Base-by-base conservation (phyloP, 2,888 invertebrate genomes). In the Belgica antarctica region DNA sequence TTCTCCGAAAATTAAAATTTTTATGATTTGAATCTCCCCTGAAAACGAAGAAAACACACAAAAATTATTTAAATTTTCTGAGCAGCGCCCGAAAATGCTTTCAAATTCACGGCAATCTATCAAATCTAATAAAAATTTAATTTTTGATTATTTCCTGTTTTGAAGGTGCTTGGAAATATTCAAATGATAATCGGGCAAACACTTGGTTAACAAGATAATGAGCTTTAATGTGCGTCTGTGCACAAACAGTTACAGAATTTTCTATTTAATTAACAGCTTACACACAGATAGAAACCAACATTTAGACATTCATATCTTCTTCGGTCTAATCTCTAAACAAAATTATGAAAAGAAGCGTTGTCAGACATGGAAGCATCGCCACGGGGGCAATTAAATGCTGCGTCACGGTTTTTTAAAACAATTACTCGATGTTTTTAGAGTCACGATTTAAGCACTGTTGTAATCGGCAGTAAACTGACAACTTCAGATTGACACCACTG, bases 171-270 rank as follows among this genome's bases (percentile, higher is more conserved):
- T n/a, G n/a, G n/a, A n/a, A 31, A 46, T 65, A 41, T 65, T 36
- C 41, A 41, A 65, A 41, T 41, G 2, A 65, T 28, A 68, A 68
- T 68, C 27, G 28, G 52, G 19, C 24, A 28, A 68, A 68, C 68
- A 68, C 52, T 68, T 68, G 68, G 31, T 34, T 68, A 68, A 68
- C 68, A 68, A 68, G 68, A 57, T 68, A 68, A 68, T 68, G 68
- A 68, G 68, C 57, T 52, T 68, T 68, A 68, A 68, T 68, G 68
- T 68, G 65, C 28, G n/a, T 47, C 47, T 66, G 46, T 66, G 65
- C 65, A 66, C 46, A 66, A n/a, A 66, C 34, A 28, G 46, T 47
- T 47, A 46, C 27, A 31, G n/a, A 63, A n/a, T 25, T 28, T 19
- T 52, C 47, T 68, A 57, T 68, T 68, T 68, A 68, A 68, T 68